phyloP scores from a whole-genome alignment of 2,888 invertebrate genomes.

The Andricus quercusramuli region DNA sequence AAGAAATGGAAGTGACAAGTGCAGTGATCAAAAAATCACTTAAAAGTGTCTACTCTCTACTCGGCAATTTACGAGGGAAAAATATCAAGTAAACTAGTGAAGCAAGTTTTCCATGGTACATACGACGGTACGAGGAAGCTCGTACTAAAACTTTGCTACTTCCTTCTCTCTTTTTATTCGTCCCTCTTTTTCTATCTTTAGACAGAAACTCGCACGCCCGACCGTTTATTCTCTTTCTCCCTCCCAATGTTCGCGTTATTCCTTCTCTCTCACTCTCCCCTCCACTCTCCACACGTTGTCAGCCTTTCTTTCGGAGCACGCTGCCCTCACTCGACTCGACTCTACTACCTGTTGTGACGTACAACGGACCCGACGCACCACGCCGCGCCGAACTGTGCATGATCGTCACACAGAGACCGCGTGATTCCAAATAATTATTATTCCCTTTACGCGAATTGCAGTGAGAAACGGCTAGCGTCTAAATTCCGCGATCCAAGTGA shows the following conservation, averaged over 20 bases:
- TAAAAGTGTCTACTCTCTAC: not conserved
- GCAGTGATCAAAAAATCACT: not conserved
- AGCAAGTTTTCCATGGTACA: not conserved
- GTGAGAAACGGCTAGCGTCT: not conserved
- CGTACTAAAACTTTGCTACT: not conserved
- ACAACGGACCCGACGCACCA: constrained; percentile 3
- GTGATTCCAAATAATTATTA: not conserved
- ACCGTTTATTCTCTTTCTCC: constrained; percentile 13
- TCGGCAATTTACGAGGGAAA: not conserved
- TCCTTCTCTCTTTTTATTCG: constrained; percentile 17
- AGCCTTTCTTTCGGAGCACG: constrained; percentile 25
- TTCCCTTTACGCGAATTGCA: not conserved
- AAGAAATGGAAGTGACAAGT: not conserved
- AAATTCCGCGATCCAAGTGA: not conserved
- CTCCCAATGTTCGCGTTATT: not conserved
- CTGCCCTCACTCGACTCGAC: constrained; percentile 34
- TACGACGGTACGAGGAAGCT: not conserved
- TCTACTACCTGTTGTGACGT: constrained; percentile 39
- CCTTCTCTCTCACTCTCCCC: constrained; percentile 11
- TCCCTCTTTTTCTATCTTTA: constrained; percentile 36
- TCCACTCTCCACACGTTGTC: not conserved
- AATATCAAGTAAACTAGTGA: not conserved
- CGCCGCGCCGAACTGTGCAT: not conserved
- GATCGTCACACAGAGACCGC: not conserved
- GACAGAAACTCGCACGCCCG: constrained; percentile 25